Evolutionary conservation across 2,797 vertebrate species (phyloP), one percentile per base, ranked within the genome.

Genomic region (Muscicapa striata): DNA sequence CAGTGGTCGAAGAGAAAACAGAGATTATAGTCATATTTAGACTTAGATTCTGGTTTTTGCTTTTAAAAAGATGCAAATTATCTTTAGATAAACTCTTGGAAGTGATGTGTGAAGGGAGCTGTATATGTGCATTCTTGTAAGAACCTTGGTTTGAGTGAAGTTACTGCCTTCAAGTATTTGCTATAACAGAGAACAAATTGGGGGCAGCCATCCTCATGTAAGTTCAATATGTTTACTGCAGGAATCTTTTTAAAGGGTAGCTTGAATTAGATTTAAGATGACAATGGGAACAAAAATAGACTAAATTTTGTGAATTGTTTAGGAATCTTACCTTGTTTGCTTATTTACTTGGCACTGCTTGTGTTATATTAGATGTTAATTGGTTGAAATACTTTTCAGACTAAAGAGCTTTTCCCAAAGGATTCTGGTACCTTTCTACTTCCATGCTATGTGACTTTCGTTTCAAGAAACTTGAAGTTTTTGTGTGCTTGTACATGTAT

Each of bases 141-240:
- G 84, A 63, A 30, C 41, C 40, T 75, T 66, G 88, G 36, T 38
- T 79, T 95, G 70, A 76, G 20, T 51, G 78, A 68, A 78, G 38
- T 79, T 87, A 64, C 43, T 82, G 48, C 67, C 64, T 81, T 77
- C 30, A 30, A 62, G 46, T 91, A 84, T 87, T 84, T 76, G 59
- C 91, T 70, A 9, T 61, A 82, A 74, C 3, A 4, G 54, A 90
- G 63, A 95, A 84, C 89, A 96, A 94, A 94, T 51, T 81, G 74
- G 52, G 87, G 85, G 59, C 93, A 91, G 38, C 58, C 87, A 95
- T 95, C 76, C 69, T 94, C 41, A 34, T 91, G 95, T 94, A 91
- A 96, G 94, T 97, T 92, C 51, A 67, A 48, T 59, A 9, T 88
- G 86, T 94, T 94, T 88, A 68, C 67, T 90, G 83, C 41, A 81